Percentiles rank a stretch among this genome's conserved stretches.
Conservation (phyloP, 2,888 invertebrate species). For the Conops quadrifasciatus region DNA sequence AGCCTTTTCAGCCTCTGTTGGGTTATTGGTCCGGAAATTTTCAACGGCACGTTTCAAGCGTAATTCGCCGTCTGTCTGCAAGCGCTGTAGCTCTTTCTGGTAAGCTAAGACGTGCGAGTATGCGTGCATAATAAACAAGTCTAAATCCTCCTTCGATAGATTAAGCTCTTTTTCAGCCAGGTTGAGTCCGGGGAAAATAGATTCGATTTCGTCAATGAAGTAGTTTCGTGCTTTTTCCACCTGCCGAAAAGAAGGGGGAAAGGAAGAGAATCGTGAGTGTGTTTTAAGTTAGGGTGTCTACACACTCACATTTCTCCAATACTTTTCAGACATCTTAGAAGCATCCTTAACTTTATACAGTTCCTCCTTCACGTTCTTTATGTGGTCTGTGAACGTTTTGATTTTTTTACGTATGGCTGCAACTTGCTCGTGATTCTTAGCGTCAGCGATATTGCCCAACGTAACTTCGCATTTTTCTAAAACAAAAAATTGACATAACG, state of each 20-base stretch:
- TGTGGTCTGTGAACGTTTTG: slow-evolving; percentile 68
- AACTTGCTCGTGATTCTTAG: slow-evolving; percentile 63
- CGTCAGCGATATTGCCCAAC: slow-evolving; percentile 55
- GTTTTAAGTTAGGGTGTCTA: not conserved
- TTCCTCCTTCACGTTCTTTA: slow-evolving; percentile 70
- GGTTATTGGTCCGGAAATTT: slow-evolving; percentile 69
- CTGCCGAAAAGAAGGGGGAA: slow-evolving; percentile 37
- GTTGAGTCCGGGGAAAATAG: slow-evolving; percentile 78
- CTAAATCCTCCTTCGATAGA: slow-evolving; percentile 72
- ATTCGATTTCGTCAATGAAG: slow-evolving; percentile 73
- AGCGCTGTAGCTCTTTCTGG: slow-evolving; percentile 78
- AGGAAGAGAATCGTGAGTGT: not conserved
- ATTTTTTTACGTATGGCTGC: slow-evolving; percentile 69
- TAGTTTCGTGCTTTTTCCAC: slow-evolving; percentile 69
- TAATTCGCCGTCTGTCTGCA: slow-evolving; percentile 73
- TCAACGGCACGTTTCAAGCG: slow-evolving; percentile 74
- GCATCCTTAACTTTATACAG: slow-evolving; percentile 69
- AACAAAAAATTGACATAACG: not conserved
- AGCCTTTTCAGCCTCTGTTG: slow-evolving; percentile 66
- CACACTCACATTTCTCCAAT: slow-evolving; percentile 78
- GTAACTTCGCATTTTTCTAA: slow-evolving; percentile 60
- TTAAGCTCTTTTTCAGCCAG: slow-evolving; percentile 73
- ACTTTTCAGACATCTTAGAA: slow-evolving; percentile 76
- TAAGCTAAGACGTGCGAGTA: slow-evolving; percentile 79
- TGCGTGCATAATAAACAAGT: slow-evolving; percentile 81